These are phyloP conservation scores for Charaxes varanes DNA, from an alignment of 1,140 invertebrate species.

Conservation along the genomic window DNA sequence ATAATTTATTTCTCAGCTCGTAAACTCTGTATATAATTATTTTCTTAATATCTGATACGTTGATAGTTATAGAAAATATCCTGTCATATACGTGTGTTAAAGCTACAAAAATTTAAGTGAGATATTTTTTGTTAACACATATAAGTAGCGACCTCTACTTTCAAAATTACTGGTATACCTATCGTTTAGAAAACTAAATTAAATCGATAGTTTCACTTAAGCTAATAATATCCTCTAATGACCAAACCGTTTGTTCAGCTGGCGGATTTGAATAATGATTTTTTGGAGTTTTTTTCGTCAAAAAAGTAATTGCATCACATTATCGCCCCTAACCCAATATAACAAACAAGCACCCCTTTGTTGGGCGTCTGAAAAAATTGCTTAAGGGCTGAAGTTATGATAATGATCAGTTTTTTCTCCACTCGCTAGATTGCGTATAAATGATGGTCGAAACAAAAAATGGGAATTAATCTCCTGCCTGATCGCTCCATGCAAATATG, in stretches of 20 bases:
- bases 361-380: constrained; percentile 69
- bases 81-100: too few relatives aligned
- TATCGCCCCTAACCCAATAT: constrained; percentile 70
- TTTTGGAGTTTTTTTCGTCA: constrained; percentile 44
- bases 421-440: constrained; percentile 60
- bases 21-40: too few relatives aligned
- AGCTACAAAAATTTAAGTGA: too few relatives aligned
- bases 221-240: constrained; percentile 42
- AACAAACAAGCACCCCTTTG: constrained; percentile 68
- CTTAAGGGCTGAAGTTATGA: constrained; percentile 71
- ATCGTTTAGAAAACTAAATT: too few relatives aligned
- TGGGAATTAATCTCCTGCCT: constrained; percentile 68
- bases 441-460: constrained; percentile 68
- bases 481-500: too few relatives aligned
- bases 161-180: too few relatives aligned
- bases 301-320: constrained; percentile 71
- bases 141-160: too few relatives aligned
- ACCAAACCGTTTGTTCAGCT: constrained; percentile 58
- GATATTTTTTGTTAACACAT: too few relatives aligned
- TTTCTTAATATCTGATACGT: too few relatives aligned
- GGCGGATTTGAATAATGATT: constrained; percentile 71
- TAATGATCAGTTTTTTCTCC: constrained; percentile 69
- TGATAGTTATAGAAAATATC: too few relatives aligned
- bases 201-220: constrained; percentile 12
- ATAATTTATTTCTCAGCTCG: too few relatives aligned